A percentile compares a stretch with the other conserved stretches of the same genome.
Evolutionary conservation across 1,140 invertebrate species (phyloP).

Genomic region (Agrilus planipennis): DNA sequence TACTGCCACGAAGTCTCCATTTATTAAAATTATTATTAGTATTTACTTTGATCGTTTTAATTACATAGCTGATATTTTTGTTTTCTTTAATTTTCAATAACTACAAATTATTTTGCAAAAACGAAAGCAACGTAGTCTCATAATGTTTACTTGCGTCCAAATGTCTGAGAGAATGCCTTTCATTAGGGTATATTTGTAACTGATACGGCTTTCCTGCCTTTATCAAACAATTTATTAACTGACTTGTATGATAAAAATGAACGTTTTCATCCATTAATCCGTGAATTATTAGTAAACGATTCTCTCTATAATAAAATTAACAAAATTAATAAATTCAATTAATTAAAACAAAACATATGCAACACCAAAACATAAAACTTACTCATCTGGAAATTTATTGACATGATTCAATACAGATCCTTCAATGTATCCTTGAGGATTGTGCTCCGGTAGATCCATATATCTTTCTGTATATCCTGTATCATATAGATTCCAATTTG

Average conservation of each 20-base stretch:
- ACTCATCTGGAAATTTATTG: constrained; percentile 84
- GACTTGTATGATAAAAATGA: constrained; percentile 94
- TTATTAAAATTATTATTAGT: too few relatives aligned
- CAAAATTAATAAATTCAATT: constrained; percentile 1
- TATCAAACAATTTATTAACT: constrained; percentile 79
- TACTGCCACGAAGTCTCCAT: too few relatives aligned
- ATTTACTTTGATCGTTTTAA: too few relatives aligned
- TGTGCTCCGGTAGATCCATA: constrained; percentile 83
- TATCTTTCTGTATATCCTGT: constrained; percentile 97
- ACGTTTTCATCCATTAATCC: constrained; percentile 98
- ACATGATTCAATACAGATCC: constrained; percentile 69
- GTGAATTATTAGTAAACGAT: constrained; percentile 91
- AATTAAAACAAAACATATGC: constrained; percentile 2
- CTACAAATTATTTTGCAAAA: constrained; percentile 82
- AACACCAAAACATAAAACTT: constrained; percentile 33
- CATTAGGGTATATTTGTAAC: constrained; percentile 87
- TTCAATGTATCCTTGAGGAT: constrained; percentile 63
- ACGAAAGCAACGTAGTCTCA: constrained; percentile 84
- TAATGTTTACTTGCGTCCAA: constrained; percentile 93
- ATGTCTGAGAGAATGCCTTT: constrained; percentile 85
- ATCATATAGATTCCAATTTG: constrained; percentile 85
- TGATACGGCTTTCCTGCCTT: constrained; percentile 85
- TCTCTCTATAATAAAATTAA: constrained; percentile 50
- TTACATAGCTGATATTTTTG: too few relatives aligned
- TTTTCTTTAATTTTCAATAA: too few relatives aligned